Conservation (phyloP, 2,888 invertebrate species). For the Cartodere bifasciata region DNA sequence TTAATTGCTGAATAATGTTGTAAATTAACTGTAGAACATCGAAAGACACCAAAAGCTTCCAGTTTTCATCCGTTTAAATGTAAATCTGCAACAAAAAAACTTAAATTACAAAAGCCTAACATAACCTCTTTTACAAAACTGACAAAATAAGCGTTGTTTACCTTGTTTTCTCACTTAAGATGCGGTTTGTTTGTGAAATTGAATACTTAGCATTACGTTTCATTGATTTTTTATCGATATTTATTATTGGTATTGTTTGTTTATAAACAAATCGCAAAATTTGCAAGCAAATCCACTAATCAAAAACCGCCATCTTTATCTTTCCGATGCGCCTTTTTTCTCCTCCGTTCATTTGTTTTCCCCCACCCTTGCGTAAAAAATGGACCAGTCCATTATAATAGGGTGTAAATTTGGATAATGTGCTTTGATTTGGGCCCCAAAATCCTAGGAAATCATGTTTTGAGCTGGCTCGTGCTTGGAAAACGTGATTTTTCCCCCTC, state of each 20-base stretch:
- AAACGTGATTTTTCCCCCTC: constrained; percentile 3
- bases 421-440: background rate
- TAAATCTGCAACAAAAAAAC: too few species aligned
- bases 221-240: background rate
- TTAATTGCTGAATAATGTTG: too few species aligned
- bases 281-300: constrained; percentile 31
- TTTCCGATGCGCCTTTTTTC: constrained; percentile 30
- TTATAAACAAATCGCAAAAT: constrained; percentile 34
- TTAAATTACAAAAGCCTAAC: background rate
- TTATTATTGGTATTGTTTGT: constrained; percentile 20
- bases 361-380: constrained; percentile 24
- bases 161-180: too few species aligned
- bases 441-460: background rate
- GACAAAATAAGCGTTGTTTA: background rate
- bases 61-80: too few species aligned
- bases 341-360: constrained; percentile 22
- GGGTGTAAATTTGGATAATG: too few species aligned
- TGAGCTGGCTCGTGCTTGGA: constrained; percentile 3
- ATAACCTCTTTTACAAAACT: constrained; percentile 1
- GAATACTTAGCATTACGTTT: background rate
- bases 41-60: too few species aligned
- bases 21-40: too few species aligned
- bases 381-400: constrained; percentile 27
- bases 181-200: background rate
- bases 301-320: constrained; percentile 34